phyloP scores from a whole-genome alignment of 2,113 vertebrate genomes.

The Eudyptes chrysolophus region DNA sequence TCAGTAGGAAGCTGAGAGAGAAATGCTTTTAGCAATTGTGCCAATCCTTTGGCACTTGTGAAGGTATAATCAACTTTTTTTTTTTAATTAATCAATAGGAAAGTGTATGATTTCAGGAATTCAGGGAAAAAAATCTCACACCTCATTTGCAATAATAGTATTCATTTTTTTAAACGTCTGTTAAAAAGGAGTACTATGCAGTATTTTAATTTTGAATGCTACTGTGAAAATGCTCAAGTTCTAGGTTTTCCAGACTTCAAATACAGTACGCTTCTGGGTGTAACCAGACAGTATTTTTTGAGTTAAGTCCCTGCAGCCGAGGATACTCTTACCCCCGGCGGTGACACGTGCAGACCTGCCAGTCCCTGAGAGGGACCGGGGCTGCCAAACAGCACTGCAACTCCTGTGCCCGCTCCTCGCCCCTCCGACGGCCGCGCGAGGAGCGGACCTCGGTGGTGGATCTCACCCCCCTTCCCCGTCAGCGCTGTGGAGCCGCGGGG shows the following conservation, averaged over 20 bases:
- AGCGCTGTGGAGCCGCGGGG: background rate
- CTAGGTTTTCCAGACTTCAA: background rate
- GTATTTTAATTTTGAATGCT: background rate
- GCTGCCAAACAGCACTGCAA: rapidly evolving
- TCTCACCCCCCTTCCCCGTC: background rate
- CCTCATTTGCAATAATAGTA: background rate
- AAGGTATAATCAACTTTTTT: slow-evolving; percentile 18
- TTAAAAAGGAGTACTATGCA: background rate
- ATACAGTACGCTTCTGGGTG: background rate
- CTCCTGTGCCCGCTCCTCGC: rapidly evolving
- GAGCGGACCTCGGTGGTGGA: rapidly evolving
- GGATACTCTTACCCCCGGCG: rapidly evolving
- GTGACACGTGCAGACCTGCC: rapidly evolving
- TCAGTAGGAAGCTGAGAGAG: background rate
- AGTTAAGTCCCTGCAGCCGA: rapidly evolving
- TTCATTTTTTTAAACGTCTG: background rate
- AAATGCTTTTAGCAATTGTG: background rate
- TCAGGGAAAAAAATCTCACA: background rate
- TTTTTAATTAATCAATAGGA: background rate
- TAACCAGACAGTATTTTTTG: background rate
- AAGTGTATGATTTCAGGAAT: background rate
- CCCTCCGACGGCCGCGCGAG: rapidly evolving
- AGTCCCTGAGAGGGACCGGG: rapidly evolving
- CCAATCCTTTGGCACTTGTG: background rate
- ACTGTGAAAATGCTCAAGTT: background rate